Evolutionary conservation across 1,140 invertebrate species (phyloP).

Genomic region (Diploscapter pachys): DNA sequence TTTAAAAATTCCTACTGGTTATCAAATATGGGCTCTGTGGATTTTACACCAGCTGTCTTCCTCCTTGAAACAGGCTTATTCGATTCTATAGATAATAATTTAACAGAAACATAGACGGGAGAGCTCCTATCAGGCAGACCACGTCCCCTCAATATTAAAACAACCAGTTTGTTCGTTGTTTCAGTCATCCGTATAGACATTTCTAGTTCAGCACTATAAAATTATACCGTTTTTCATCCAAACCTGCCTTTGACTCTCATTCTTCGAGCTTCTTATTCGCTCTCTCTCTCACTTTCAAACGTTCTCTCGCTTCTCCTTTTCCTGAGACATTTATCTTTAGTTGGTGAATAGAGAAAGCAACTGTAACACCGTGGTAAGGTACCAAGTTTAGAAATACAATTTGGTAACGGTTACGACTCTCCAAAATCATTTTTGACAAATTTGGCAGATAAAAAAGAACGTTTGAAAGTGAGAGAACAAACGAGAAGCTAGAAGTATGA

Average conservation of each 20-base stretch:
- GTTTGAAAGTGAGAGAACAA: too few species aligned
- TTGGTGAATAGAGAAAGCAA: too few species aligned
- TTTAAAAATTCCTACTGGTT: slow-evolving; percentile 35
- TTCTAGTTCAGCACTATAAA: slow-evolving; percentile 31
- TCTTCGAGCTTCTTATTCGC: slow-evolving; percentile 5
- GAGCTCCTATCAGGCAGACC: slow-evolving; percentile 13
- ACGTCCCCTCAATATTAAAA: slow-evolving; percentile 26
- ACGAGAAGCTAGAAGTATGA: too few species aligned
- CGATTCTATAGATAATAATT: slow-evolving; percentile 9
- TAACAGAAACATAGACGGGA: slow-evolving; percentile 27
- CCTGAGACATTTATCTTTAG: slow-evolving; percentile 9
- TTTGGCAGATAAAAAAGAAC: too few species aligned
- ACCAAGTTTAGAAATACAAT: too few species aligned
- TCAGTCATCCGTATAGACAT: slow-evolving; percentile 46
- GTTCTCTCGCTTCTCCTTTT: background rate
- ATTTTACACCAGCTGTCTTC: slow-evolving; percentile 42
- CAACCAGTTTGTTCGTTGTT: slow-evolving; percentile 41
- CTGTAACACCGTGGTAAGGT: too few species aligned
- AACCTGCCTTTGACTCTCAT: too few species aligned
- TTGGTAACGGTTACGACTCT: too few species aligned
- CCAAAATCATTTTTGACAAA: too few species aligned
- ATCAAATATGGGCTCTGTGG: slow-evolving; percentile 49
- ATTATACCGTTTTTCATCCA: background rate
- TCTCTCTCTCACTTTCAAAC: slow-evolving; percentile 5
- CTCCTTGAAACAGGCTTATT: slow-evolving; percentile 35